These are phyloP conservation scores for Leucopsar rothschildi DNA, from an alignment of 2,113 vertebrate genomes.

Conservation along the genomic window DNA sequence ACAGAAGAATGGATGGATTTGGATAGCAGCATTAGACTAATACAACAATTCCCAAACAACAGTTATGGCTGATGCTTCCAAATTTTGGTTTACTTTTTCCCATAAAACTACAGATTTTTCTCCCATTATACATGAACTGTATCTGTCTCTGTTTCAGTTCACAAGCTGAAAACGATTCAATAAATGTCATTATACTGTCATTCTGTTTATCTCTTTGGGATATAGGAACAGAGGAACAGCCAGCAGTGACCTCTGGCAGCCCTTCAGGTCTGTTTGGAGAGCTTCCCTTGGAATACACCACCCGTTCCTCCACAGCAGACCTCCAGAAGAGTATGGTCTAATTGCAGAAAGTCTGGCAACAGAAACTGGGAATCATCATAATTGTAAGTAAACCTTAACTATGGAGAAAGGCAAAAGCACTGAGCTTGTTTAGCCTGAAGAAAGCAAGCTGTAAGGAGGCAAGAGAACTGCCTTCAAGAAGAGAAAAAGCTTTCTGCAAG, in stretches of 20 bases:
- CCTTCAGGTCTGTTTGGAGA: not conserved
- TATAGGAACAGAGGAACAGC: not conserved
- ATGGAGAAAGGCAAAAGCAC: not conserved
- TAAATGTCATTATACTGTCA: not conserved
- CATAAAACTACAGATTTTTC: not conserved
- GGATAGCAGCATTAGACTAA: not conserved
- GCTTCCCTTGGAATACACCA: not conserved
- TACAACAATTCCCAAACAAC: not conserved
- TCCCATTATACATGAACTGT: not conserved
- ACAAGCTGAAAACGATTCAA: not conserved
- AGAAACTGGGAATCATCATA: not conserved
- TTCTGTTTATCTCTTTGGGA: not conserved
- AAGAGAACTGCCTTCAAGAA: not conserved
- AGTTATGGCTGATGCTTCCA: not conserved
- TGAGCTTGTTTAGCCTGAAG: not conserved
- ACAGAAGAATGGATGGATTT: not conserved
- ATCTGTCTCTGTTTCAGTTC: not conserved
- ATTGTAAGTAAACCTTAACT: not conserved
- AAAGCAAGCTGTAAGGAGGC: not conserved
- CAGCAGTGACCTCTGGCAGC: not conserved
- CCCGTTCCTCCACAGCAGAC: not conserved
- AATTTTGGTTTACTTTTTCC: not conserved
- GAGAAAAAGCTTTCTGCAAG: not conserved
- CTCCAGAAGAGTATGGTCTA: not conserved
- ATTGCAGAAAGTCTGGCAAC: not conserved